These are phyloP conservation scores for Eumaeus atala DNA, from an alignment of 1,140 invertebrate genomes.

Conservation along the genomic window DNA sequence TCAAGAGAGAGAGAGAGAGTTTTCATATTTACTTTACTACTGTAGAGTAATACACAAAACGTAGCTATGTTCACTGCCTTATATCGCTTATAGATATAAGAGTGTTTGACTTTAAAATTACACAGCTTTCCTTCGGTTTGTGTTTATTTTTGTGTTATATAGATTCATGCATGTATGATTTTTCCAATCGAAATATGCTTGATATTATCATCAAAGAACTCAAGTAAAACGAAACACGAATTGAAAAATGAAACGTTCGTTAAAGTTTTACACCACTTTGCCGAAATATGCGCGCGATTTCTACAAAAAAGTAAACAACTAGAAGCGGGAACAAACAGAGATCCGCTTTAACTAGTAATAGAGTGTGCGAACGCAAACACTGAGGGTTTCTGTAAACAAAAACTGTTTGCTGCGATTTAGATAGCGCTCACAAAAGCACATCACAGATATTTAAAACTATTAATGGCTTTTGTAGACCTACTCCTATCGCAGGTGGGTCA, in stretches of 20 bases:
- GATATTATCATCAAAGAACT: background rate
- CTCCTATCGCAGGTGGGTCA: no score
- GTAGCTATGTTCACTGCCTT: no score
- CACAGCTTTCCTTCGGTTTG: no score
- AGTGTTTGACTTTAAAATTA: no score
- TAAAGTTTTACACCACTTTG: conserved; percentile 18
- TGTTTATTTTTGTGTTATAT: no score
- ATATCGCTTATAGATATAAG: no score
- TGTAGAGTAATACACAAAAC: no score
- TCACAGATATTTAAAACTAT: background rate
- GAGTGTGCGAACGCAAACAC: conserved; percentile 49
- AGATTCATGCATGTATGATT: no score
- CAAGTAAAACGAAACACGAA: background rate
- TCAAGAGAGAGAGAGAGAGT: no score
- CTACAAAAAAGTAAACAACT: conserved; percentile 35
- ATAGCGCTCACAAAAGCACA: conserved; percentile 2
- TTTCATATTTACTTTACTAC: no score
- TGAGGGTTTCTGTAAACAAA: conserved; percentile 40
- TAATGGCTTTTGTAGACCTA: no score
- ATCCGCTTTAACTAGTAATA: conserved; percentile 17
- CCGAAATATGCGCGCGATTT: conserved; percentile 25
- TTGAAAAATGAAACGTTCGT: conserved; percentile 1
- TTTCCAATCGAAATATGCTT: no score
- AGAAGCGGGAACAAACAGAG: conserved; percentile 24
- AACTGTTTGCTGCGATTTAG: background rate